These are phyloP conservation scores for Alligator mississippiensis DNA, from an alignment of 2,113 vertebrate genomes.

Conservation along the genomic window DNA sequence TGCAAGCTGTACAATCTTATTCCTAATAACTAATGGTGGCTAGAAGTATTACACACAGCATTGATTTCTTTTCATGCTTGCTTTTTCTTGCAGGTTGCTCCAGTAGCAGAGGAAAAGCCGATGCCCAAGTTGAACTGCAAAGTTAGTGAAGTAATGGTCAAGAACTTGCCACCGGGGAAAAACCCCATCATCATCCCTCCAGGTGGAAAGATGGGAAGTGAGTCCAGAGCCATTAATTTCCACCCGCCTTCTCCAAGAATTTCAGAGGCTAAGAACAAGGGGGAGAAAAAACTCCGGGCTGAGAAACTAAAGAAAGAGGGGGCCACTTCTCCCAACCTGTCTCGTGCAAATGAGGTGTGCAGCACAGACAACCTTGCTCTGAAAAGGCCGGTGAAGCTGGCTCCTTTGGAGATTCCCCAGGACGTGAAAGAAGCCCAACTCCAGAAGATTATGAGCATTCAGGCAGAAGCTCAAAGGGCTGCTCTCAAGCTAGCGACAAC, in stretches of 20 bases:
- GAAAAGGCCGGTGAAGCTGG: slow-evolving; percentile 79
- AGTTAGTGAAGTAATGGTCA: slow-evolving; percentile 71
- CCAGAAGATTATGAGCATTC: slow-evolving; percentile 76
- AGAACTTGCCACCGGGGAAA: slow-evolving; percentile 70
- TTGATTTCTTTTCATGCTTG: not conserved
- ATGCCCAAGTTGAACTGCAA: slow-evolving; percentile 72
- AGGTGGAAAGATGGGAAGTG: slow-evolving; percentile 2
- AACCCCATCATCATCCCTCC: slow-evolving; percentile 7
- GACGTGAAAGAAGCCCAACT: slow-evolving; percentile 80
- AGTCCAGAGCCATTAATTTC: not conserved
- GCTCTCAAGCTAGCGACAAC: slow-evolving; percentile 35
- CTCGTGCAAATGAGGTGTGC: slow-evolving; percentile 15
- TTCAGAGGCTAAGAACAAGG: slow-evolving; percentile 47
- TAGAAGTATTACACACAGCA: not conserved
- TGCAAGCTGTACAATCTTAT: not conserved
- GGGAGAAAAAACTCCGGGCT: slow-evolving; percentile 38
- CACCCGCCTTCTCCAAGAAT: slow-evolving; percentile 47
- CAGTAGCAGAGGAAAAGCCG: slow-evolving; percentile 55
- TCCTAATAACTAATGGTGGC: not conserved
- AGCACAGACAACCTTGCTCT: slow-evolving; percentile 44
- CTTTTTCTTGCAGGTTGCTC: slow-evolving; percentile 43
- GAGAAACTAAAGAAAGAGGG: slow-evolving; percentile 45
- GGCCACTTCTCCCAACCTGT: slow-evolving; percentile 37
- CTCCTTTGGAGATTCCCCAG: slow-evolving; percentile 79
- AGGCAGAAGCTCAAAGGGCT: slow-evolving; percentile 66